These are phyloP conservation scores for Calameuta idolon DNA, from an alignment of 2,888 invertebrate species.

Conservation along the genomic window DNA sequence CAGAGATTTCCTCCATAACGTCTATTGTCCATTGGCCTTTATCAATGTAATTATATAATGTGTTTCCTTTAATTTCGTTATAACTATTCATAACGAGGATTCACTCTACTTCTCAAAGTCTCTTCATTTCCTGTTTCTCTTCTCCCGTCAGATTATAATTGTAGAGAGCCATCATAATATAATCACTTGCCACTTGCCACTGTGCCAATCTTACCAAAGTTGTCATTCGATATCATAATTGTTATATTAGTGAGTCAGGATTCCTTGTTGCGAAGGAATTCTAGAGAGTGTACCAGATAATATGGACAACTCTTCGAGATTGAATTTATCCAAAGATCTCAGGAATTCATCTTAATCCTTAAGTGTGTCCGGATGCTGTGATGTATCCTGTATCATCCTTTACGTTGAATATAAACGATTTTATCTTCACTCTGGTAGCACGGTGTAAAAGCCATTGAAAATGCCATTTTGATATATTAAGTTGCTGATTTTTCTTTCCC, in stretches of 20 bases:
- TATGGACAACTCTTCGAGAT: neutral
- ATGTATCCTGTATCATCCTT: no score
- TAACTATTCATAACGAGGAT: neutral
- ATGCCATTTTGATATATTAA: neutral
- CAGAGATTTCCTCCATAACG: constrained; percentile 41
- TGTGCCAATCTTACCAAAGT: neutral
- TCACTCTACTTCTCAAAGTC: neutral
- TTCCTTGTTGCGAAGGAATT: neutral
- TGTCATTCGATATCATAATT: neutral
- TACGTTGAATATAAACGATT: no score
- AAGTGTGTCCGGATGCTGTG: neutral
- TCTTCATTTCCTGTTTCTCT: neutral
- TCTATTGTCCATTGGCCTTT: neutral
- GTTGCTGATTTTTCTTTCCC: constrained; percentile 3
- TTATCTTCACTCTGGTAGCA: no score
- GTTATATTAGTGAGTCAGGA: neutral
- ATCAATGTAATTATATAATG: neutral
- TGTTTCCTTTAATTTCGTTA: neutral
- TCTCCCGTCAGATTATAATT: neutral
- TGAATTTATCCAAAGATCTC: neutral
- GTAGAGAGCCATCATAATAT: neutral
- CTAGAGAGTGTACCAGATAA: neutral
- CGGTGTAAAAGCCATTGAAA: constrained; percentile 3
- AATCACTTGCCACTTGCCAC: neutral
- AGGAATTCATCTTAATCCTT: neutral